Evolutionary conservation across 2,797 vertebrate species (phyloP), one percentile per base, ranked within the genome.

Genomic region (Pogoniulus pusillus): DNA sequence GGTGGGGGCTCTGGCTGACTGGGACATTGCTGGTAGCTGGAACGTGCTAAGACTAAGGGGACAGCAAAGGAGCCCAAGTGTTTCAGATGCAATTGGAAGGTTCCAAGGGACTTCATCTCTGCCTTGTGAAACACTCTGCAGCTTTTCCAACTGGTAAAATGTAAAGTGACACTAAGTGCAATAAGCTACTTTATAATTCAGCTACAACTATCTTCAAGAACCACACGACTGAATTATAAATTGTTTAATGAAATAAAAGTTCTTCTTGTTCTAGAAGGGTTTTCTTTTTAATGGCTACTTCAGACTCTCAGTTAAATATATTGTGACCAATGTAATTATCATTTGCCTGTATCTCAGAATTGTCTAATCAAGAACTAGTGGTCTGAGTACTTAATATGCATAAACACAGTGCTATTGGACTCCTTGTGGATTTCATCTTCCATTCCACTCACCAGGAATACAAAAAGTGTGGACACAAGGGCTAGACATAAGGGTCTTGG

Each of bases 81-180:
- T 92, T 82, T 87, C 76, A 71, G 85, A 62, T 16, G 34, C 58
- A 70, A 74, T 47, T 85, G 59, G 70, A 94, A 89, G 87, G 89
- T 89, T 96, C 87, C 76, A 68, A 91, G 93, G 89, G 72, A 91
- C 90, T 93, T 92, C 55, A 12, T n/a, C 74, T 85, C 37, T 81
- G 89, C 45, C 82, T 85, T 13, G n/a, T 66, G 54, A 93, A 91
- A 78, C 16, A 18, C 58, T 95, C 20, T 29, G 64, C 90, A 85
- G 82, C 62, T 94, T 91, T 95, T 93, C 88, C 88, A 93, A 32
- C 39, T 90, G 73, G 49, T 90, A 73, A 94, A 95, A 96, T 54
- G 66, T 81, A 79, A 93, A 94, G 91, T 91, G 95, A 93, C 94
- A 90, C n/a, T 94, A 94, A 94, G 90, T 93, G 91, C 93, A 93